A percentile compares a stretch with the other conserved stretches of the same genome.
These are phyloP conservation scores for Anolis sagrei DNA, from an alignment of 2,113 vertebrate species.

Conservation along the genomic window DNA sequence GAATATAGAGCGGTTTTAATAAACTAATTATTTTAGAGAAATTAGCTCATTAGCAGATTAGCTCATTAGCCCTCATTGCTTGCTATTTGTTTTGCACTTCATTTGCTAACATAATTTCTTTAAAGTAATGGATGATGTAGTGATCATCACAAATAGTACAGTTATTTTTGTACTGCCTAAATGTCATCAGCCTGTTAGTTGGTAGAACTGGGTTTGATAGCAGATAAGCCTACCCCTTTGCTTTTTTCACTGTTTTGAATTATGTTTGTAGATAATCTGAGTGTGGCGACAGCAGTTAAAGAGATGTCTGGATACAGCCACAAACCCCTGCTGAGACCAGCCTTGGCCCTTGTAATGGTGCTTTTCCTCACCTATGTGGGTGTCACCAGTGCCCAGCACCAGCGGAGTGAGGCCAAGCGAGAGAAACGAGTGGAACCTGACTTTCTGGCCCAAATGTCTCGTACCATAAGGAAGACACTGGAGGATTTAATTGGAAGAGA, in stretches of 20 bases:
- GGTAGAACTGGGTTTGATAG: neutral
- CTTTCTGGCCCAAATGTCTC: constrained; percentile 57
- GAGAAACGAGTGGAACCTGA: constrained; percentile 11
- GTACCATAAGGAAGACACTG: constrained; percentile 33
- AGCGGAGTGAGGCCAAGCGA: constrained; percentile 9
- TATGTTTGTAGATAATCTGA: neutral
- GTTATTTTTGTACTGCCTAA: too few species aligned
- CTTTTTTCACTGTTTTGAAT: neutral
- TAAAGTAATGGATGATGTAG: neutral
- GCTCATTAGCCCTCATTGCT: neutral
- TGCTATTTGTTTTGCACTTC: neutral
- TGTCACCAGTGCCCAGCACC: rapidly evolving
- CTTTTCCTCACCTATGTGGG: neutral
- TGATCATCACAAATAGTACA: neutral
- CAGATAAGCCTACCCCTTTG: neutral
- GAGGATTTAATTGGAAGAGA: constrained; percentile 68
- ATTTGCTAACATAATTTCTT: neutral
- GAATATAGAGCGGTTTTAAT: neutral
- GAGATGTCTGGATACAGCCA: constrained; percentile 40
- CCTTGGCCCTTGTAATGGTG: constrained; percentile 16
- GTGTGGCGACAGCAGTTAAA: constrained; percentile 10
- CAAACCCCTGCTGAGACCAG: rapidly evolving
- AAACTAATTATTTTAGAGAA: too few species aligned
- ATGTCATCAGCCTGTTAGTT: neutral
- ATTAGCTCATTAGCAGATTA: too few species aligned